Evolutionary conservation across 2,113 vertebrate species (phyloP).

Genomic region (Pachycephala philippinensis): DNA sequence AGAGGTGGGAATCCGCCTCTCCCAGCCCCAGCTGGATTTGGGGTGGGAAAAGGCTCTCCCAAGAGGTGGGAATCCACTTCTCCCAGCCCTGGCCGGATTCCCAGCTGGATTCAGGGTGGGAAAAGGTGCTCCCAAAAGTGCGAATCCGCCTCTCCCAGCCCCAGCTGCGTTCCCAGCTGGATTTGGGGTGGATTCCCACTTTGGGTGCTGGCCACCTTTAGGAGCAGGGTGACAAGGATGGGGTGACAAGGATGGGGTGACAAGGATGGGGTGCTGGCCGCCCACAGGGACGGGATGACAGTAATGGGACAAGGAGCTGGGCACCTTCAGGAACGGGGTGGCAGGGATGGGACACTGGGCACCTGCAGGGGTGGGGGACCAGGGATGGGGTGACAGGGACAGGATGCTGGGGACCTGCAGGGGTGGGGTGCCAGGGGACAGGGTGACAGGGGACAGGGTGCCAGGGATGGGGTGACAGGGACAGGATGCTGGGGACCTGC

Average conservation of each 20-base stretch:
- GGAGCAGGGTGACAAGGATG: not conserved
- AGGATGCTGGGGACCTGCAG: not conserved
- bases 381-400: not conserved
- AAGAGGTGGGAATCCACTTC: not conserved
- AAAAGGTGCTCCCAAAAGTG: too few species aligned
- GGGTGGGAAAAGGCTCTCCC: not conserved
- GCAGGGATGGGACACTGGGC: not conserved
- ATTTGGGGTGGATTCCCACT: too few species aligned
- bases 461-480: not conserved
- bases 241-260: not conserved
- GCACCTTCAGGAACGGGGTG: not conserved
- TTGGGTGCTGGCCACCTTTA: too few species aligned
- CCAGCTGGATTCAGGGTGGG: too few species aligned
- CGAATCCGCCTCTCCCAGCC: too few species aligned
- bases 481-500: not conserved
- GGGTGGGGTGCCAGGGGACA: too few species aligned
- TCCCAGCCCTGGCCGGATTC: not conserved
- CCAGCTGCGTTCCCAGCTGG: too few species aligned
- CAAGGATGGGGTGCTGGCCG: not conserved
- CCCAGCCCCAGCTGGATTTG: not conserved
- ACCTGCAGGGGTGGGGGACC: not conserved
- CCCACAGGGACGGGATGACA: not conserved
- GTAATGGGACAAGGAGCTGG: not conserved
- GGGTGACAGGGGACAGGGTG: rapidly evolving
- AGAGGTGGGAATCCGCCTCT: not conserved